phyloP scores from a whole-genome alignment of 2,888 invertebrate genomes.

The Phasia obesa region DNA sequence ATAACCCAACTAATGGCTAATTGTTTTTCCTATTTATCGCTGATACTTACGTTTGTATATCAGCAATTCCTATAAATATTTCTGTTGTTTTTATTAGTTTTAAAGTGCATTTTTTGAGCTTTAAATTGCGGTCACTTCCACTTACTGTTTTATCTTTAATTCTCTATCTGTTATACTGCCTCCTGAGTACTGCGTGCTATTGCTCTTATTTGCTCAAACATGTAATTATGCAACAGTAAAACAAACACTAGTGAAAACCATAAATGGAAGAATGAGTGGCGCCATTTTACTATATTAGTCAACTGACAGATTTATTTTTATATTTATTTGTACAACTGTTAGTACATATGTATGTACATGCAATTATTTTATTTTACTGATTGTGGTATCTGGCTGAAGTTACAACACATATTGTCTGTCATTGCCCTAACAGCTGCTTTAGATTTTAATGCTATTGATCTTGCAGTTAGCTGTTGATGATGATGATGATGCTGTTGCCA shows the following conservation, averaged over 20 bases:
- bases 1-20: too few relatives aligned
- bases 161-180: background rate
- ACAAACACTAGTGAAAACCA: conserved; percentile 61
- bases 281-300: conserved; percentile 66
- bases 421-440: conserved; percentile 28
- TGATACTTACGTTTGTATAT: too few relatives aligned
- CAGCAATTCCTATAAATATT: too few relatives aligned
- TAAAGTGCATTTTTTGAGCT: too few relatives aligned
- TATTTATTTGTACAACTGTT: conserved; percentile 51
- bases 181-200: background rate
- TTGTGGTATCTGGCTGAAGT: conserved; percentile 5
- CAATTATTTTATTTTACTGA: background rate
- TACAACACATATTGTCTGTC: conserved; percentile 28
- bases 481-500: conserved; percentile 21
- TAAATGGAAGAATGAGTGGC: conserved; percentile 71
- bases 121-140: background rate
- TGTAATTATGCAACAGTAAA: conserved; percentile 56
- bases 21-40: too few relatives aligned
- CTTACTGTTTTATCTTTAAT: background rate
- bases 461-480: conserved; percentile 42
- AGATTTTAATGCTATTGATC: conserved; percentile 49
- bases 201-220: conserved; percentile 55
- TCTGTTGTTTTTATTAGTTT: too few relatives aligned
- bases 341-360: background rate
- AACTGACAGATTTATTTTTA: conserved; percentile 63